A percentile compares a stretch with the other conserved stretches of the same genome.
Conservation (phyloP, 2,888 invertebrate species). For the Mythimna pallens region DNA sequence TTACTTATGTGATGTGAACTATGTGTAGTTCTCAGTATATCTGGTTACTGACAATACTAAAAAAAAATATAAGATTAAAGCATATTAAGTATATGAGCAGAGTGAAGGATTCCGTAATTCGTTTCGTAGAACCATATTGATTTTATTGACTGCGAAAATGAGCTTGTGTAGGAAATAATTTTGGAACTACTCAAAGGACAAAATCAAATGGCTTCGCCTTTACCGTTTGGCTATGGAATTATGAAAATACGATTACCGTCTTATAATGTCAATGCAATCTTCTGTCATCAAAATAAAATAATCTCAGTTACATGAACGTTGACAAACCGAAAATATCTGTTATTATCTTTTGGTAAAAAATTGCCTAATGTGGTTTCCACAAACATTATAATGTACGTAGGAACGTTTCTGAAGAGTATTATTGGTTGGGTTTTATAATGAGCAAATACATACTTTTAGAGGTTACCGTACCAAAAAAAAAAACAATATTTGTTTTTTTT, state of each 20-base stretch:
- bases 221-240: neutral
- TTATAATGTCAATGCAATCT: neutral
- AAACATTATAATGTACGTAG: constrained; percentile 27
- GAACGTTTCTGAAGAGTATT: neutral
- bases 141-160: too few relatives aligned
- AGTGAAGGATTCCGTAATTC: neutral
- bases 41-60: too few relatives aligned
- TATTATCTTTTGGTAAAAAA: constrained; percentile 7
- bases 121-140: too few relatives aligned
- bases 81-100: too few relatives aligned
- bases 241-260: neutral
- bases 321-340: neutral
- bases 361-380: constrained; percentile 3
- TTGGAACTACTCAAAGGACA: neutral
- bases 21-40: neutral
- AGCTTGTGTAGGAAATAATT: neutral
- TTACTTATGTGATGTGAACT: neutral
- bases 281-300: neutral
- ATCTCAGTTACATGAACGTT: neutral
- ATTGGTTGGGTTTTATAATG: neutral
- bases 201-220: too few relatives aligned
- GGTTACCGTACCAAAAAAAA: neutral
- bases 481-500: too few relatives aligned
- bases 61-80: neutral
- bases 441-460: neutral